Evolutionary conservation across 2,113 vertebrate genomes (phyloP).

Genomic region (Entomyzon cyanotis): DNA sequence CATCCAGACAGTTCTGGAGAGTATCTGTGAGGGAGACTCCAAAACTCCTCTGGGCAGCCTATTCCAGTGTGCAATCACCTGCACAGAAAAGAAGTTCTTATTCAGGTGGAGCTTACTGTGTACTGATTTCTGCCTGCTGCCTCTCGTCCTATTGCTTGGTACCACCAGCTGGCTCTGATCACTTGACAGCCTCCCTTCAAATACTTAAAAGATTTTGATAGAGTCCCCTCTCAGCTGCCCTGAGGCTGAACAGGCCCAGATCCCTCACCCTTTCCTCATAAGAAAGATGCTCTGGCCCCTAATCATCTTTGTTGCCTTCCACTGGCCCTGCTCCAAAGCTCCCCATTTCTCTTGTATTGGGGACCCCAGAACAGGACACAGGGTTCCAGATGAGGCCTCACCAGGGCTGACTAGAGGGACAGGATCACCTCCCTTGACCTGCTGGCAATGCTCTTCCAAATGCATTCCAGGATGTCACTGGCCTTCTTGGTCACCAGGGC

Average conservation of each 20-base stretch:
- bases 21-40: neutral
- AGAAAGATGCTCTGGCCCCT: no score
- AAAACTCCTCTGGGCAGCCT: neutral
- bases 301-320: neutral
- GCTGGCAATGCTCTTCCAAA: neutral
- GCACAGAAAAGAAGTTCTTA: neutral
- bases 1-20: accelerated
- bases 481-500: neutral
- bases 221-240: accelerated
- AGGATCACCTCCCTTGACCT: neutral
- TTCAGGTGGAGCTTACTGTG: neutral
- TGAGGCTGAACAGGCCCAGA: neutral
- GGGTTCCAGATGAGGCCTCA: neutral
- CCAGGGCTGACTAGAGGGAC: neutral
- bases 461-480: accelerated
- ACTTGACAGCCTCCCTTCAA: no score
- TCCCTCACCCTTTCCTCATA: neutral
- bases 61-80: neutral
- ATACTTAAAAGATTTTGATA: neutral
- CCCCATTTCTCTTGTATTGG: neutral
- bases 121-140: neutral
- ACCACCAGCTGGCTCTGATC: neutral
- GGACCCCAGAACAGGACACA: neutral
- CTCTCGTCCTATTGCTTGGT: accelerated
- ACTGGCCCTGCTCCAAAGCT: accelerated